phyloP scores from a whole-genome alignment of 2,113 vertebrate genomes.

The Burhinus oedicnemus region DNA sequence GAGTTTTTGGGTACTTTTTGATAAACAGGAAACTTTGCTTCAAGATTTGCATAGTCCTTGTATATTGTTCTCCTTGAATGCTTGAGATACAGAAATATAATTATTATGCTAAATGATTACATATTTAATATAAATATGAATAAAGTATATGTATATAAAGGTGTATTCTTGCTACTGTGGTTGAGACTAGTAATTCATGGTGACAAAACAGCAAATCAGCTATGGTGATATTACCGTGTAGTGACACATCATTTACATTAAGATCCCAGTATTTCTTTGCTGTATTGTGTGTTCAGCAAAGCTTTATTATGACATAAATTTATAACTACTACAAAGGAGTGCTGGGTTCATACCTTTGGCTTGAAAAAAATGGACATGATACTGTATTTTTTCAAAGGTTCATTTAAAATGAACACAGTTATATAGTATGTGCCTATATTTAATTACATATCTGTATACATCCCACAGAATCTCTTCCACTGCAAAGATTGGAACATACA shows the following conservation, averaged over 20 bases:
- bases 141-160: slow-evolving; percentile 49
- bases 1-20: not conserved
- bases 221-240: not conserved
- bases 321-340: not conserved
- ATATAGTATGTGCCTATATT: not conserved
- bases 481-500: not conserved
- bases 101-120: not conserved
- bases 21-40: not conserved
- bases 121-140: slow-evolving; percentile 41
- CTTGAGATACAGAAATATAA: slow-evolving; percentile 7
- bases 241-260: not conserved
- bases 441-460: not conserved
- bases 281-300: not conserved
- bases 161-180: not conserved
- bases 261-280: not conserved
- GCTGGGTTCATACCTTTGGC: not conserved
- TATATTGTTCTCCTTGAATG: not conserved
- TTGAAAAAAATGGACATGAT: not conserved
- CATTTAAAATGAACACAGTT: not conserved
- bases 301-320: not conserved
- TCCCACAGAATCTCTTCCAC: not conserved
- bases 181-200: not conserved
- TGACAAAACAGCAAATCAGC: not conserved
- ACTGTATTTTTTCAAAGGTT: not conserved
- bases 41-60: not conserved